phyloP scores from a whole-genome alignment of 2,888 invertebrate genomes.

The Archaeoteleia sp. region DNA sequence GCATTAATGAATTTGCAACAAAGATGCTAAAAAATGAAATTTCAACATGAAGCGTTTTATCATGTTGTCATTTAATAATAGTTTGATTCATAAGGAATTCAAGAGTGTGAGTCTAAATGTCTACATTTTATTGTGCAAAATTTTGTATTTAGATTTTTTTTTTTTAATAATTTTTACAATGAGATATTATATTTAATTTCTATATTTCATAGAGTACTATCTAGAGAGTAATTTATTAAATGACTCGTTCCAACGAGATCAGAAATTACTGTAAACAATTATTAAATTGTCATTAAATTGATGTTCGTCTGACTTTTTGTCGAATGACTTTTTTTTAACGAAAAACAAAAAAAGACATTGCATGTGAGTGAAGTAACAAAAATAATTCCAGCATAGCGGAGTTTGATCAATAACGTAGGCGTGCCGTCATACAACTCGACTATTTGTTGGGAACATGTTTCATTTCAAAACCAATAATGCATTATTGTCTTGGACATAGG shows the following conservation, averaged over 20 bases:
- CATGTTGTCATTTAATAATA: no score
- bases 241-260: no score
- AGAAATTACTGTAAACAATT: no score
- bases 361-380: conserved; percentile 28
- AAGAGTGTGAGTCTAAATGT: neutral
- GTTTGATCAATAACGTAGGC: conserved; percentile 42
- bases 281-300: no score
- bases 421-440: conserved; percentile 17
- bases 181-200: no score
- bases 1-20: conserved; percentile 11
- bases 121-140: no score
- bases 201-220: no score
- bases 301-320: no score
- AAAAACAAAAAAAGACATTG: conserved; percentile 11
- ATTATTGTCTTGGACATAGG: conserved; percentile 2
- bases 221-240: no score
- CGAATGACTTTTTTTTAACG: neutral
- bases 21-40: conserved; percentile 6
- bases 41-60: conserved; percentile 3
- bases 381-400: conserved; percentile 26
- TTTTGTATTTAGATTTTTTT: no score
- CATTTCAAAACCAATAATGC: conserved; percentile 12
- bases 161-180: no score
- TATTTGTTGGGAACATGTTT: conserved; percentile 28
- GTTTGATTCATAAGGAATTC: conserved; percentile 5